These are phyloP conservation scores for Gastracanthus pulcherrimus DNA, from an alignment of 2,888 invertebrate genomes.

Conservation along the genomic window DNA sequence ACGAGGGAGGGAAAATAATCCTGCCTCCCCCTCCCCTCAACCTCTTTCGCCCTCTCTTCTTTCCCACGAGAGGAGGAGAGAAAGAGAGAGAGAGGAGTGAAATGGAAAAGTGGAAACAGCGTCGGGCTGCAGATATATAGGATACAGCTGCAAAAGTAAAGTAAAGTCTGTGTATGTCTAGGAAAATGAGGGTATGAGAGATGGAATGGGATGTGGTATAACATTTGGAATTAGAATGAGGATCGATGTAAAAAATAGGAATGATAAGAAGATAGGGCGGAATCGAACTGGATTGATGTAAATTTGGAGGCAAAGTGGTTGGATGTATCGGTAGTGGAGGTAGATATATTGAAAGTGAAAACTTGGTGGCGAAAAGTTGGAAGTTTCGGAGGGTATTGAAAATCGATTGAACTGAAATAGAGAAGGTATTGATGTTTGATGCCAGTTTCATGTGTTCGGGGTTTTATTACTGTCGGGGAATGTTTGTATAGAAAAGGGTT, in stretches of 20 bases:
- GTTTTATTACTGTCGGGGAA: no score
- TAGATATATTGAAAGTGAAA: constrained; percentile 1
- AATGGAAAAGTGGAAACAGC: not conserved
- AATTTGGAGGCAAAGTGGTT: no score
- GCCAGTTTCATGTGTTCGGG: not conserved
- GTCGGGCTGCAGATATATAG: no score
- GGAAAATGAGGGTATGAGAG: not conserved
- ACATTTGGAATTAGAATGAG: no score
- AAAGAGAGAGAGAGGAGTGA: not conserved
- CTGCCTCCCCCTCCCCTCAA: not conserved
- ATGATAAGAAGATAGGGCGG: not conserved
- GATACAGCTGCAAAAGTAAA: no score
- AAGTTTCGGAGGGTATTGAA: constrained; percentile 22
- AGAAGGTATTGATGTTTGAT: constrained; percentile 8
- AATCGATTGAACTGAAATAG: constrained; percentile 20
- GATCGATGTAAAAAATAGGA: not conserved
- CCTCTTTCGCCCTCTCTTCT: no score
- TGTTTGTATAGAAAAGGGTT: no score
- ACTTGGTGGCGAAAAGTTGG: constrained; percentile 6
- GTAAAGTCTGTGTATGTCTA: no score
- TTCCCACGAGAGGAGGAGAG: no score
- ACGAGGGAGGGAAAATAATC: constrained; percentile 26
- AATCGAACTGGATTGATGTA: not conserved
- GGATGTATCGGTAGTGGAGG: no score
- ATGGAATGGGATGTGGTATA: no score